Evolutionary conservation across 1,140 invertebrate species (phyloP), one percentile per base, ranked within the genome.

Genomic region (Hypothenemus hampei): DNA sequence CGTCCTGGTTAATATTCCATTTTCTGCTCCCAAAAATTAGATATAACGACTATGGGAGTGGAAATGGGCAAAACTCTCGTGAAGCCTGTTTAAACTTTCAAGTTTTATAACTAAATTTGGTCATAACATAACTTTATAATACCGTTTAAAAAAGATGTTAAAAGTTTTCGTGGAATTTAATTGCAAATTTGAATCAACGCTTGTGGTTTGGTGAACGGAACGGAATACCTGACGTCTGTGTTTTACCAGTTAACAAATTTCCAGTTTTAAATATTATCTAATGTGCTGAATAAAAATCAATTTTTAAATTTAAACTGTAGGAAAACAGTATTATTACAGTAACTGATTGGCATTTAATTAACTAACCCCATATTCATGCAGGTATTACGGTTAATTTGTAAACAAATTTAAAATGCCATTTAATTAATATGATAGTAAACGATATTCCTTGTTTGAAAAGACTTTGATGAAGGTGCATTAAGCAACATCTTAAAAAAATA

Each of bases 101-200:
- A 55, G 44, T 55, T 55, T 55, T 29, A 23, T 47, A 55, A 55
- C 31, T 20, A 55, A 55, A 55, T 55, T 55, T 55, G 22, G 44
- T 19, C 23, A 47, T 54, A 44, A 53, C 31, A 48, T 46, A 47
- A 55, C 33, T 47, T 55, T 26, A 31, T 47, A 33, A 47, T 47
- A 19, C 18, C 22, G 35, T 47, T 55, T 45, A 35, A 20, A 44
- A 47, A 40, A 47, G 44, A 47, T 22, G 24, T 29, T 36, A 35
- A 39, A 53, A 53, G 19, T 43, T 44, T 53, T 53, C 2, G 18
- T 20, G 19, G 19, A 53, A 44, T 35, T 43, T 44, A 44, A 44
- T 53, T 33, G 39, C 16, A 36, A 41, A 29, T 51, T 51, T 51
- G 22, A 37, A 39, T 23, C 13, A 36, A 5, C 6, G 35, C 16